phyloP scores from a whole-genome alignment of 2,797 vertebrate genomes.

The Sardinella longiceps region DNA sequence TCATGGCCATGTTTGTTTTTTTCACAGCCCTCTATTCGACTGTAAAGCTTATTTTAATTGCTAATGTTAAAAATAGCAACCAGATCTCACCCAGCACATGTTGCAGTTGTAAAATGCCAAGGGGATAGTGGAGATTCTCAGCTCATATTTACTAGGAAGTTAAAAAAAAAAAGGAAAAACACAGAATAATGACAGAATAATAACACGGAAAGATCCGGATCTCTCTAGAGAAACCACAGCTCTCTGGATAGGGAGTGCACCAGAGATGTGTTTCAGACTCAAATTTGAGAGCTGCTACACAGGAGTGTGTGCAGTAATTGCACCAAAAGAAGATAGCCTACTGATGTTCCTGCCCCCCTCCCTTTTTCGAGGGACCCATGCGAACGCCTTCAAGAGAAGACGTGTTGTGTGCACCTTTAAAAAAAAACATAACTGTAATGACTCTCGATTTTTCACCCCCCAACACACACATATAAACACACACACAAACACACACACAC shows the following conservation, averaged over 20 bases:
- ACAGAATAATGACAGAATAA: neutral
- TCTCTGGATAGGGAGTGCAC: neutral
- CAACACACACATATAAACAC: neutral
- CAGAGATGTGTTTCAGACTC: neutral
- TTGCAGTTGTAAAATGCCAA: constrained; percentile 14
- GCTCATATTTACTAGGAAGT: constrained; percentile 20
- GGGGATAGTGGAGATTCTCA: neutral
- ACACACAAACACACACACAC: neutral
- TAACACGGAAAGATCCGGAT: neutral
- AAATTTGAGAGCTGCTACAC: neutral
- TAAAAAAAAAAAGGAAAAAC: too few relatives aligned
- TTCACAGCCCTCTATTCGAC: neutral
- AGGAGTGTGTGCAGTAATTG: neutral
- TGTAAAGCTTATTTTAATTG: constrained; percentile 16
- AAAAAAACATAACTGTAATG: constrained; percentile 14
- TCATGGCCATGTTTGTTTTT: constrained; percentile 24
- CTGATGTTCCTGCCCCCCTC: neutral
- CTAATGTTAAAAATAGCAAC: constrained; percentile 29
- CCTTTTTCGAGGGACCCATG: neutral
- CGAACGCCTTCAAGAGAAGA: neutral
- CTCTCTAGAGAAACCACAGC: constrained; percentile 11
- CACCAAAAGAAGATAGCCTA: constrained; percentile 4
- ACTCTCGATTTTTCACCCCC: neutral
- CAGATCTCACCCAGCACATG: constrained; percentile 36
- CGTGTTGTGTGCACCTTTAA: neutral